Evolutionary conservation across 1,140 invertebrate genomes (phyloP).

Genomic region (Vollenhovia emeryi): DNA sequence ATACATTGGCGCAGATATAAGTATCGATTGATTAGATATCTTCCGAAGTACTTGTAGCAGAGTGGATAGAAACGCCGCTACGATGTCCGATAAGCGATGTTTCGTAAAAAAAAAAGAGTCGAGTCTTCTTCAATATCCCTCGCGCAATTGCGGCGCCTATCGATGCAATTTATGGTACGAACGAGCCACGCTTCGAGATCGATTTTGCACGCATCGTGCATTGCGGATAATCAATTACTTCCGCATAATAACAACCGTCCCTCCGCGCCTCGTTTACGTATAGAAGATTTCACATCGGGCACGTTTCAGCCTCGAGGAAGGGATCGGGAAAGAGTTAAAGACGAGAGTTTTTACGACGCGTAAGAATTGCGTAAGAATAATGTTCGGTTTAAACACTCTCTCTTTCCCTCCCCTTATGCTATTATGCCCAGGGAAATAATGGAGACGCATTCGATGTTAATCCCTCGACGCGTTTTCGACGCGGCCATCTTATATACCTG

Average conservation of each 20-base stretch:
- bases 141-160: conserved; percentile 17
- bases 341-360: conserved; percentile 19
- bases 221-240: conserved; percentile 52
- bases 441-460: conserved; percentile 47
- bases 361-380: conserved; percentile 29
- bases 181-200: conserved; percentile 35
- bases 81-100: conserved; percentile 8
- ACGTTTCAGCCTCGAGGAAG: background rate
- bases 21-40: background rate
- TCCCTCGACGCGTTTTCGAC: background rate
- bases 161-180: conserved; percentile 37
- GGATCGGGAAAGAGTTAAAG: background rate
- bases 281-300: conserved; percentile 7
- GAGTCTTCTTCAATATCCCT: background rate
- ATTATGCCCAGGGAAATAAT: conserved; percentile 10
- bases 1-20: background rate
- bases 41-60: background rate
- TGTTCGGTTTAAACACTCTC: background rate
- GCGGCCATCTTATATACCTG: conserved; percentile 47
- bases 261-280: conserved; percentile 38
- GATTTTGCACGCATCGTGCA: conserved; percentile 52
- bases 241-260: conserved; percentile 39
- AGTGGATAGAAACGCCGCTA: background rate
- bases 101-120: background rate
- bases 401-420: background rate